Percentiles rank a stretch among this genome's conserved stretches.
phyloP scores from a whole-genome alignment of 2,888 invertebrate species.

The Luperina nickerlii region DNA sequence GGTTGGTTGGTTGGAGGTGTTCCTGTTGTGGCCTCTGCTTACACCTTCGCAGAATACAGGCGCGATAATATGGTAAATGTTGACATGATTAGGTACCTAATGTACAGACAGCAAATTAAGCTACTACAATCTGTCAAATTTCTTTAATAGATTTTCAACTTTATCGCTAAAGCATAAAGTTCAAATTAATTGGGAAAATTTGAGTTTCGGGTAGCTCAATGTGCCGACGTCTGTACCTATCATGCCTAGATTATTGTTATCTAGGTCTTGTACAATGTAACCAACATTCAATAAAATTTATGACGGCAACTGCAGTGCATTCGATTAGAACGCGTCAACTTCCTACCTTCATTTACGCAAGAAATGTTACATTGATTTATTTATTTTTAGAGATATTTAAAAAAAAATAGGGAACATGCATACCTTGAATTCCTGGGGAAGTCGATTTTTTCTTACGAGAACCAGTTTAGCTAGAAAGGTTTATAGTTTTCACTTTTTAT shows the following conservation, averaged over 20 bases:
- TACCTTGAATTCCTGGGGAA: conserved; percentile 59
- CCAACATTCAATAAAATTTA: neutral
- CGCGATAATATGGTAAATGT: no score
- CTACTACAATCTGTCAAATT: no score
- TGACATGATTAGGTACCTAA: neutral
- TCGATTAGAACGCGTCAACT: conserved; percentile 8
- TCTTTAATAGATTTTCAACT: no score
- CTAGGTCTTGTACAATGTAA: neutral
- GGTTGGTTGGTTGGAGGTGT: no score
- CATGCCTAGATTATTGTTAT: neutral
- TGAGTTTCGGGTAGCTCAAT: no score
- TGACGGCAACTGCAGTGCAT: neutral
- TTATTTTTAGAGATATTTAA: conserved; percentile 7
- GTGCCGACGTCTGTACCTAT: neutral
- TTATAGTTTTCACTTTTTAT: conserved; percentile 56
- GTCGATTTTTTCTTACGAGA: conserved; percentile 40
- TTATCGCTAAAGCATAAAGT: no score
- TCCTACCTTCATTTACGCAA: conserved; percentile 37
- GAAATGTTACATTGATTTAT: neutral
- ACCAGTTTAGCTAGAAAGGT: conserved; percentile 62
- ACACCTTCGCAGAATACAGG: neutral
- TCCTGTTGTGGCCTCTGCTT: neutral
- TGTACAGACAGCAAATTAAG: no score
- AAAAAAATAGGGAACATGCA: conserved; percentile 38
- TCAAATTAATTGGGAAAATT: no score